Base-by-base conservation (phyloP, 2,797 vertebrate genomes). In the Typhlichthys subterraneus region DNA sequence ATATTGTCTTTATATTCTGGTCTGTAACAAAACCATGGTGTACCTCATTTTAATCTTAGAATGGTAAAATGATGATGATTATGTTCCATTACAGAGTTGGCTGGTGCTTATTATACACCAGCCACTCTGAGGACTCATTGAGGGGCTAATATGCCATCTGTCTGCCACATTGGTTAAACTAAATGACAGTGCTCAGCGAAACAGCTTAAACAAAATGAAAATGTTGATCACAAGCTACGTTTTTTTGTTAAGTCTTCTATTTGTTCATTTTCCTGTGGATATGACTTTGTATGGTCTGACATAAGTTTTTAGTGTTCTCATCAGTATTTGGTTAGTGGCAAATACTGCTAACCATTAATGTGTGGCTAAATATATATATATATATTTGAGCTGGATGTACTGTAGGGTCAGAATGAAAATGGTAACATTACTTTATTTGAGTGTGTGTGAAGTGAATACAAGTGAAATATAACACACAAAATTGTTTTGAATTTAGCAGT, bases 131-230 rank as follows among this genome's bases (percentile, higher is more conserved):
- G 75, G 76, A 76, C 70, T 72, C 81, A 72, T 78, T 67, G 57
- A 77, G 67, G 73, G 68, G 71, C 60, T 73, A 76, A 86, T 75
- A 62, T 23, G 48, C 84, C 88, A 86, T 83, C 86, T 89, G 86
- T 82, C 80, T 72, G 65, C 72, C 80, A 77, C 63, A 72, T 82
- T 73, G 77, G 72, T 76, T 77, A 69, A 77, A 82, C 42, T 47
- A 67, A 72, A 77, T 68, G 45, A 79, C 69, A 75, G 79, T 45
- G 59, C 71, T 83, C 61, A 53, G 63, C 53, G 75, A 69, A 73
- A 81, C 73, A 78, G 72, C 75, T 80, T 75, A 63, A 61, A 63
- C 31, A 23, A 56, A 70, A 68, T 53, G 59, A 70, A 77, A 77
- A 59, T 65, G 65, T 62, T 70, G 76, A 51, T 61, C 66, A 61